Evolutionary conservation across 92 coral and sea anemone species (phyloP).

Genomic region (Plumapathes pennacea): DNA sequence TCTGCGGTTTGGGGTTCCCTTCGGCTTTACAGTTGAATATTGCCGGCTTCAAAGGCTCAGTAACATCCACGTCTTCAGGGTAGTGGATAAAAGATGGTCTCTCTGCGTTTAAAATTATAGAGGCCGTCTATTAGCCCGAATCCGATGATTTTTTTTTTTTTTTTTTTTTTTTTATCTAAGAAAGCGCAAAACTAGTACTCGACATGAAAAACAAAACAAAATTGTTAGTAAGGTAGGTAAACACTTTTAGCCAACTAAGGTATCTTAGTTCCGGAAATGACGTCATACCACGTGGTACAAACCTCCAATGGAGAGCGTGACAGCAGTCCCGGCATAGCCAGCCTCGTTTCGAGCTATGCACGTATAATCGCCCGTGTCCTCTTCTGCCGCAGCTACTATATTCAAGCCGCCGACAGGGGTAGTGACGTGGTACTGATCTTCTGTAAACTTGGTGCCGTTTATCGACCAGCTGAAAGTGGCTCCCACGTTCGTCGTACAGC

Average conservation of each 20-base stretch:
- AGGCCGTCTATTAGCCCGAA: too few relatives aligned
- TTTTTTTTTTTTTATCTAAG: too few relatives aligned
- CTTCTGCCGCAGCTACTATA: conserved; percentile 41
- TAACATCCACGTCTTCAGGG: conserved; percentile 54
- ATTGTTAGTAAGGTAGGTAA: neutral
- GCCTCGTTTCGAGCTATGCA: conserved; percentile 79
- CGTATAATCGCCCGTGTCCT: conserved; percentile 71
- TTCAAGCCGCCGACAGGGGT: conserved; percentile 74
- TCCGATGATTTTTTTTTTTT: too few relatives aligned
- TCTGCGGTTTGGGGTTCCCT: conserved; percentile 65
- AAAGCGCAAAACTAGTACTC: too few relatives aligned
- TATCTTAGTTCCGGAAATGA: neutral
- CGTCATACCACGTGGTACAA: neutral
- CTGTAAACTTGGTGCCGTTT: conserved; percentile 52
- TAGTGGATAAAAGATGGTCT: conserved; percentile 59
- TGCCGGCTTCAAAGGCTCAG: conserved; percentile 66
- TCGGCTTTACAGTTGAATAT: conserved; percentile 70
- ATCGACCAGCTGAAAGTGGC: conserved; percentile 66
- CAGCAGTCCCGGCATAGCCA: conserved; percentile 53
- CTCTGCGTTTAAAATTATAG: too few relatives aligned
- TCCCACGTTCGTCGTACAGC: conserved; percentile 59
- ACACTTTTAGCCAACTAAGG: neutral
- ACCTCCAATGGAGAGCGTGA: conserved; percentile 65
- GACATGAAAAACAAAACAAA: too few relatives aligned
- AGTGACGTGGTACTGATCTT: conserved; percentile 59